Conservation (phyloP, 2,888 invertebrate species). For the Tiliacea citrago region DNA sequence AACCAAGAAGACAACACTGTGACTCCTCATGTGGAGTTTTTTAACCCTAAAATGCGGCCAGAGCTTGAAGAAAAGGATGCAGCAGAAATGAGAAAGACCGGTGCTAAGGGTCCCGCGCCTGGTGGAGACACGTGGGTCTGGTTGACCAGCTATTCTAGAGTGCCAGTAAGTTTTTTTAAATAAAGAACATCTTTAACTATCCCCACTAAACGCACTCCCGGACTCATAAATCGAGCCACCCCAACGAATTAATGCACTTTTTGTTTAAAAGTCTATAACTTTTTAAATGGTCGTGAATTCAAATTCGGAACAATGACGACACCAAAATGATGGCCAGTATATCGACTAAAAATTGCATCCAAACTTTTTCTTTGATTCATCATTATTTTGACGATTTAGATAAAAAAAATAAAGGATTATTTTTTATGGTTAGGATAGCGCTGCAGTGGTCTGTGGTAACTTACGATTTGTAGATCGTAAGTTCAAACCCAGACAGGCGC, state of each 20-base stretch:
- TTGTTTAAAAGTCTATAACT: neutral
- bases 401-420: too few relatives aligned
- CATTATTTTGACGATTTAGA: neutral
- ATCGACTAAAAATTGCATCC: neutral
- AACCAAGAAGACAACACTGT: conserved; percentile 89
- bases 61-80: conserved; percentile 93
- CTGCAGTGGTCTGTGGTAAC: too few relatives aligned
- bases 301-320: neutral
- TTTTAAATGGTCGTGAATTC: neutral
- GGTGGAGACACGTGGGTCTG: conserved; percentile 96
- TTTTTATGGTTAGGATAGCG: too few relatives aligned
- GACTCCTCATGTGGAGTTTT: conserved; percentile 93
- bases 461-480: too few relatives aligned
- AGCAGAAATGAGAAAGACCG: conserved; percentile 91
- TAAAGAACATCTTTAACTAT: neutral
- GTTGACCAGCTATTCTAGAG: conserved; percentile 96
- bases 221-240: neutral
- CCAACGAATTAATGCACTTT: neutral
- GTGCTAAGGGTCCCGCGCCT: conserved; percentile 92
- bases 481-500: too few relatives aligned
- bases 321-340: neutral
- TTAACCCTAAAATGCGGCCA: conserved; percentile 92
- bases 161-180: conserved; percentile 91
- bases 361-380: neutral
- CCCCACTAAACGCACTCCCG: neutral